phyloP scores from a whole-genome alignment of 2,113 vertebrate species.

The Perca fluviatilis region DNA sequence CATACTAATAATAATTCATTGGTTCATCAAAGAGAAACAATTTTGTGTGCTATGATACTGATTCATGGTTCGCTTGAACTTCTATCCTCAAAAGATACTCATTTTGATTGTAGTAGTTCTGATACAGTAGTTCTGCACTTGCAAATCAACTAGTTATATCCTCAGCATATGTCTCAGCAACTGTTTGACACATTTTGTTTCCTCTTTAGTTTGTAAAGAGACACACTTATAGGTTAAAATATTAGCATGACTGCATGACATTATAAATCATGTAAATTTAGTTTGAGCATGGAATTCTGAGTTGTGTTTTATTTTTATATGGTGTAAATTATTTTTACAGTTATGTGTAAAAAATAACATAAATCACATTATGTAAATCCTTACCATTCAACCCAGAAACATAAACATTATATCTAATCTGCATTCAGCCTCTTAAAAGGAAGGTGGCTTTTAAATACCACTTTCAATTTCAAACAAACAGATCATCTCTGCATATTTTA shows the following conservation, averaged over 20 bases:
- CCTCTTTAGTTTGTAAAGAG: not conserved
- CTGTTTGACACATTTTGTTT: not conserved
- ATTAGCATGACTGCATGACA: not conserved
- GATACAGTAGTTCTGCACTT: not conserved
- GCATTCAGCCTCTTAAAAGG: not conserved
- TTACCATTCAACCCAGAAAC: not conserved
- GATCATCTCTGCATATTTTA: slow-evolving; percentile 42
- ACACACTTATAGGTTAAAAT: not conserved
- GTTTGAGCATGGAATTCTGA: slow-evolving; percentile 56
- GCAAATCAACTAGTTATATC: not conserved
- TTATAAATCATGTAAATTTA: slow-evolving; percentile 19
- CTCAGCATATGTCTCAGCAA: not conserved
- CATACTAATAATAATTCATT: not conserved
- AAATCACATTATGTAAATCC: not conserved
- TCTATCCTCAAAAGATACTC: not conserved
- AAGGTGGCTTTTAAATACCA: not conserved
- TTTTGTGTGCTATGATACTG: not conserved
- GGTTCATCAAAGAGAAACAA: not conserved
- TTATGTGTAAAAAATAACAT: no score
- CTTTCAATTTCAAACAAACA: not conserved
- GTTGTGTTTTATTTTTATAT: not conserved
- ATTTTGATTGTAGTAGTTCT: not conserved
- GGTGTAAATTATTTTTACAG: not conserved
- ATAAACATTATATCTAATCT: not conserved
- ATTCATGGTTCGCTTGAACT: not conserved